Evolutionary conservation across 2,113 vertebrate species (phyloP).

Genomic region (Xenotilapia caudafasciata): DNA sequence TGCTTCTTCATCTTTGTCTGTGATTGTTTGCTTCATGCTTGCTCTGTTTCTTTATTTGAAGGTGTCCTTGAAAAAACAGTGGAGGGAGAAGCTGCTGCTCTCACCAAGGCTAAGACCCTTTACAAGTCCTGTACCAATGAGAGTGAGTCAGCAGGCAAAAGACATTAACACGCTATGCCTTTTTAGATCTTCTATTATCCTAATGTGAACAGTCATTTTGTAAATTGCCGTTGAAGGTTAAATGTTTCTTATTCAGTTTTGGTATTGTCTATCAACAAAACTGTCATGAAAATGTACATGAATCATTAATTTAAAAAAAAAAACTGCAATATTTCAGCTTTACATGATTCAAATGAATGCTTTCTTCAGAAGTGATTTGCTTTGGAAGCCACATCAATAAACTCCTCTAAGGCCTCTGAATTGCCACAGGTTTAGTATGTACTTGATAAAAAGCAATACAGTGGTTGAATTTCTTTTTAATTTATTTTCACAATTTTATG

Average conservation of each 20-base stretch:
- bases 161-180: background rate
- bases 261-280: background rate
- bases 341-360: background rate
- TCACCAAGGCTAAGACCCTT: slow-evolving; percentile 88
- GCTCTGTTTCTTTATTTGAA: slow-evolving; percentile 53
- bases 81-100: slow-evolving; percentile 71
- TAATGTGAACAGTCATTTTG: background rate
- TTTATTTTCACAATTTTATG: background rate
- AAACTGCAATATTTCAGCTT: background rate
- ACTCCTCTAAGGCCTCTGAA: background rate
- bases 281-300: background rate
- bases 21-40: background rate
- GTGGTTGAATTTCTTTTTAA: background rate
- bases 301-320: background rate
- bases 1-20: background rate
- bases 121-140: slow-evolving; percentile 92
- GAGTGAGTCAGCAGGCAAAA: slow-evolving; percentile 73
- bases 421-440: background rate
- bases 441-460: background rate
- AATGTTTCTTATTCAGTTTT: background rate
- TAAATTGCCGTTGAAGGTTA: background rate
- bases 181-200: background rate
- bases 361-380: background rate
- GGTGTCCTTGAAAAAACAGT: slow-evolving; percentile 80
- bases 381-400: background rate